Evolutionary conservation across 2,888 invertebrate species (phyloP).

Genomic region (Dynastes maya): DNA sequence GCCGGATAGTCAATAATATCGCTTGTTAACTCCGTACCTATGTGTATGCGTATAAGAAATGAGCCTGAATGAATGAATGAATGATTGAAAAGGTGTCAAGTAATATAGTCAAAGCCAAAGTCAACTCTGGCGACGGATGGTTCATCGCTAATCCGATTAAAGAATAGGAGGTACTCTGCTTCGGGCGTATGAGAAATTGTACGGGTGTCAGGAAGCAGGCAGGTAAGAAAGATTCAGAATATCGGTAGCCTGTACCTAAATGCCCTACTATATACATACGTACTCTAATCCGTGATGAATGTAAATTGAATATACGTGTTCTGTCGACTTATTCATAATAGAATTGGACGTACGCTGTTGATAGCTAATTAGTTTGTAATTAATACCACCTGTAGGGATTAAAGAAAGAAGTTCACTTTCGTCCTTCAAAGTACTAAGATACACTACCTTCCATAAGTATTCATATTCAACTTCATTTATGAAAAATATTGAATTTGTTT

Average conservation of each 20-base stretch:
- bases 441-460: no score
- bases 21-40: conserved; percentile 41
- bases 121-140: conserved; percentile 26
- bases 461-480: no score
- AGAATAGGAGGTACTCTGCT: conserved; percentile 31
- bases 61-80: conserved; percentile 34
- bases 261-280: conserved; percentile 12
- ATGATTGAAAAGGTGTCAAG: conserved; percentile 42
- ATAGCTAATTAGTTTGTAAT: conserved; percentile 5
- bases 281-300: conserved; percentile 23
- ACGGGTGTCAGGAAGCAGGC: conserved; percentile 28
- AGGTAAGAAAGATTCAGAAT: conserved; percentile 35
- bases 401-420: no score
- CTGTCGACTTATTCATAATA: conserved; percentile 4
- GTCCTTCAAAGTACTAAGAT: no score
- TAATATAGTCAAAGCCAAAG: conserved; percentile 43
- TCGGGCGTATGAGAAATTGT: conserved; percentile 5
- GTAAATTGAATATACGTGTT: conserved; percentile 34
- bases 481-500: no score
- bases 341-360: conserved; percentile 1
- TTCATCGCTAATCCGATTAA: conserved; percentile 43
- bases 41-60: conserved; percentile 15
- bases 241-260: conserved; percentile 3
- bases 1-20: conserved; percentile 43
- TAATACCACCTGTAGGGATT: background rate